phyloP scores from a whole-genome alignment of 2,797 vertebrate species.

The Propithecus deckenii region DNA sequence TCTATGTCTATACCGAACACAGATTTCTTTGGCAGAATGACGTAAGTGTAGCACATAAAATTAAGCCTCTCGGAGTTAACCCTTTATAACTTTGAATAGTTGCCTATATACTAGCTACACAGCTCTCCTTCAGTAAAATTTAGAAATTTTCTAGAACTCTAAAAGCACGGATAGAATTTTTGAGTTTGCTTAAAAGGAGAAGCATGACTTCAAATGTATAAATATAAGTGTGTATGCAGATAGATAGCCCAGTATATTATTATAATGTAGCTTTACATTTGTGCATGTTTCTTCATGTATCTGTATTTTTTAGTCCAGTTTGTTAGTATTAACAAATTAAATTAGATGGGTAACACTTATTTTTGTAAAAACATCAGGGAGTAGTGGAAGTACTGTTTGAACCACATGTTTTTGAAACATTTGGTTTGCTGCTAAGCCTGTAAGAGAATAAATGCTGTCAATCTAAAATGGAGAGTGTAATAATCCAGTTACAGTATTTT shows the following conservation, averaged over 20 bases:
- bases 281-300: not conserved
- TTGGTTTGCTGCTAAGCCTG: constrained; percentile 62
- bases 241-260: not conserved
- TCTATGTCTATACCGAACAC: not conserved
- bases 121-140: not conserved
- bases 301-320: constrained; percentile 37
- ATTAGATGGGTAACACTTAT: constrained; percentile 64
- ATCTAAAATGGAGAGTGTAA: constrained; percentile 57
- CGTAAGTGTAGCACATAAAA: constrained; percentile 18
- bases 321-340: constrained; percentile 74
- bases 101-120: not conserved
- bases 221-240: not conserved
- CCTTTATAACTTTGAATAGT: constrained; percentile 38
- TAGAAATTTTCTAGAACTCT: constrained; percentile 10
- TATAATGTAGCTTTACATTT: not conserved
- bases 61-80: constrained; percentile 47
- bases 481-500: constrained; percentile 57
- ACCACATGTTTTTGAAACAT: constrained; percentile 76
- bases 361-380: constrained; percentile 66
- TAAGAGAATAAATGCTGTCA: constrained; percentile 65
- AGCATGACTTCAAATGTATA: not conserved
- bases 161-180: not conserved
- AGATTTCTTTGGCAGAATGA: constrained; percentile 36
- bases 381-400: constrained; percentile 66
- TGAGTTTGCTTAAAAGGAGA: not conserved